These are phyloP conservation scores for Fukomys damarensis DNA, from an alignment of 2,113 vertebrate genomes.

Conservation along the genomic window DNA sequence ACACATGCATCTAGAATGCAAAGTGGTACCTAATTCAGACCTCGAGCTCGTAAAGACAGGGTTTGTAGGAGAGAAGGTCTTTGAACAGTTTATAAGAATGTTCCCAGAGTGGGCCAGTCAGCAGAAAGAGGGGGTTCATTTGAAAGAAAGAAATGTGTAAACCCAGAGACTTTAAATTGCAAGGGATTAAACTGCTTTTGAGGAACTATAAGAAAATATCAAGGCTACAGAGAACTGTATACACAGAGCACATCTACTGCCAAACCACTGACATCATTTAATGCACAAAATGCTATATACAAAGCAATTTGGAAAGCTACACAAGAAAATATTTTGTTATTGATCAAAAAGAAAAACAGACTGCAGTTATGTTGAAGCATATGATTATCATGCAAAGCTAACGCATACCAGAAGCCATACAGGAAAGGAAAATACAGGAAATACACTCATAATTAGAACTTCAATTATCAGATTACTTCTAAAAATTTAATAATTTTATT, in stretches of 20 bases:
- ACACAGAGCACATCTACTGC: neutral
- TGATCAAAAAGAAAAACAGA: neutral
- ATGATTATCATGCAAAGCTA: neutral
- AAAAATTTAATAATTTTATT: neutral
- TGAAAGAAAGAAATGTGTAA: neutral
- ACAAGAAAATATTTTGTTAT: neutral
- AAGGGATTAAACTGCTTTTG: neutral
- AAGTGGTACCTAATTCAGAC: neutral
- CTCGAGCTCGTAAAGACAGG: neutral
- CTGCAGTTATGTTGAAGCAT: neutral
- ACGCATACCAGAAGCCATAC: neutral
- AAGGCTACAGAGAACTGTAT: neutral
- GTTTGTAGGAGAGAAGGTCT: neutral
- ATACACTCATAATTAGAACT: neutral
- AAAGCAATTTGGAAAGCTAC: neutral
- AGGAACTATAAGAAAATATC: neutral
- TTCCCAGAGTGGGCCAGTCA: neutral
- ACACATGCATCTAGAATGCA: neutral
- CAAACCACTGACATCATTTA: neutral
- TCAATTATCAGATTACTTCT: neutral
- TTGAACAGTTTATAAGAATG: neutral
- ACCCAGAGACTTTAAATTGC: neutral
- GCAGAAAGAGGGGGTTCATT: neutral
- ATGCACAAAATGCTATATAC: neutral
- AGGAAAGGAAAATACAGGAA: neutral